Evolutionary conservation across 2,888 invertebrate species (phyloP), one percentile per base, ranked within the genome.

Genomic region (Aelia acuminata): DNA sequence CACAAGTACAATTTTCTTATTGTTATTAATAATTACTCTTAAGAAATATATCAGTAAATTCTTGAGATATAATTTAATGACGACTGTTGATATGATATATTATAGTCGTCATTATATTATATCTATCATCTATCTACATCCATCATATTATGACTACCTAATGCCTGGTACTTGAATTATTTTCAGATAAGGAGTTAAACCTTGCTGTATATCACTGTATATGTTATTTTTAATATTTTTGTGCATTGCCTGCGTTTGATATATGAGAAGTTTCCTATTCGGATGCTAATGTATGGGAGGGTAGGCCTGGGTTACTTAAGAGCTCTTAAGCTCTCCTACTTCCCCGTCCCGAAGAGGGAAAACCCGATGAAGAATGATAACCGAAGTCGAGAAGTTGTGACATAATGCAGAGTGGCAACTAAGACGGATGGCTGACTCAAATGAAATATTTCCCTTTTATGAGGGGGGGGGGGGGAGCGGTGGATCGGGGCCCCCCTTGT

Each of bases 401-500:
- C 63, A 70, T 70, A 70, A 70, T 70, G 63, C 63, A 70, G 63
- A 70, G 63, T 70, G 63, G 63, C 63, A 70, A 70, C 63, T 70
- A 70, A 70, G 63, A 70, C 63, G 63, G 63, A 70, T 70, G 31
- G 63, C 63, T 70, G 63, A 35, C 63, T 70, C 31, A 70, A 80
- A 80, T 39, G 80, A 80, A 47, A 80, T 80, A 80, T 80, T 80
- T 22, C 80, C 80, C 80, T 47, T 80, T 80, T 80, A 80, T 47
- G 80, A 80, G 39, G 80, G 35, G n/a, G 80, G n/a, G n/a, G n/a
- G n/a, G n/a, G n/a, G n/a, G n/a, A n/a, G n/a, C n/a, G n/a, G 39
- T 43, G 43, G 43, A 43, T 10, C 0, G 80, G 80, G 43, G 0
- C 18, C 80, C 80, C 43, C 39, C 43, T 47, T 43, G 80, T 80